phyloP scores from a whole-genome alignment of 2,113 vertebrate genomes.

The Verasper variegatus region DNA sequence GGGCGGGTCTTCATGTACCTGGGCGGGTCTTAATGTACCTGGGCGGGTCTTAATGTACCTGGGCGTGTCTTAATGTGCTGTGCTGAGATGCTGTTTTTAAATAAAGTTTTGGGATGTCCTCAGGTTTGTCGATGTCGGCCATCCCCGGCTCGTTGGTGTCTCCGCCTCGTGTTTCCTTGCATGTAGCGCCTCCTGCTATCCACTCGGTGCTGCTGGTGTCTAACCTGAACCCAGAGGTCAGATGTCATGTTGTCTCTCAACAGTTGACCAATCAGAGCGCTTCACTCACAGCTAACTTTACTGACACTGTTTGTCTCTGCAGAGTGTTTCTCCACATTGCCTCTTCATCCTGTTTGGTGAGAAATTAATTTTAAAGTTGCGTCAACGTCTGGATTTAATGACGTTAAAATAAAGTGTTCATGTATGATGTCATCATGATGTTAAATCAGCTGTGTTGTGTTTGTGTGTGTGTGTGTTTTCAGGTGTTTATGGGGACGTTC shows the following conservation, averaged over 20 bases:
- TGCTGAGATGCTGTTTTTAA: background rate
- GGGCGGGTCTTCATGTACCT: no score
- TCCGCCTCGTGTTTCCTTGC: slow-evolving; percentile 53
- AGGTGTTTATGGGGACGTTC: slow-evolving; percentile 72
- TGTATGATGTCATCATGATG: background rate
- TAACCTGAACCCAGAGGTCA: slow-evolving; percentile 71
- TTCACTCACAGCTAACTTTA: background rate
- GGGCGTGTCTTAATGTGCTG: background rate
- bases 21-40: no score
- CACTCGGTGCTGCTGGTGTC: slow-evolving; percentile 70
- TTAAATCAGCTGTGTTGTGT: background rate
- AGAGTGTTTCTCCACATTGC: slow-evolving; percentile 61
- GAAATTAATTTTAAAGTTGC: slow-evolving; percentile 3
- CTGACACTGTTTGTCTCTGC: slow-evolving; percentile 27
- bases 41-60: background rate
- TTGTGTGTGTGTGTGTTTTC: background rate
- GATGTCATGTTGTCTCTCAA: slow-evolving; percentile 28
- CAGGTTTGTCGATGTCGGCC: slow-evolving; percentile 52
- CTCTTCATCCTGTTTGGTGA: slow-evolving; percentile 72
- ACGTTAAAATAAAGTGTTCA: background rate
- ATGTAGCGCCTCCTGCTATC: slow-evolving; percentile 50
- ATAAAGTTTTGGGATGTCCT: background rate
- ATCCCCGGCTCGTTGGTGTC: slow-evolving; percentile 57
- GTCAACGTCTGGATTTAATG: no score
- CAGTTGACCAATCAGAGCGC: slow-evolving; percentile 11